These are phyloP conservation scores for Drosophila hydei DNA, from an alignment of 1,140 invertebrate genomes.

Conservation along the genomic window DNA sequence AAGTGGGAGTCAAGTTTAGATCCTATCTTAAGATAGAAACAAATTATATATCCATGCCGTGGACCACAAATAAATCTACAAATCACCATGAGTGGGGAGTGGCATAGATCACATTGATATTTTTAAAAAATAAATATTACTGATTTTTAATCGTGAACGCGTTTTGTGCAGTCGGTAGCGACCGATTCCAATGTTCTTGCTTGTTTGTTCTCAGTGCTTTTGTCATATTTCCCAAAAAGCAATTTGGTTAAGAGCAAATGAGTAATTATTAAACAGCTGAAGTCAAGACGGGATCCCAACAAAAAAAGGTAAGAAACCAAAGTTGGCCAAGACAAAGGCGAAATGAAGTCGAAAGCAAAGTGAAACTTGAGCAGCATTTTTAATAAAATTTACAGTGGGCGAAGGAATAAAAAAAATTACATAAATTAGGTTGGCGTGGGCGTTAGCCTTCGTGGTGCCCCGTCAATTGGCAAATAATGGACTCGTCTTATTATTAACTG, in stretches of 20 bases:
- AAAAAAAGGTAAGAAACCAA: slow-evolving; percentile 33
- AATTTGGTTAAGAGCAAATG: slow-evolving; percentile 72
- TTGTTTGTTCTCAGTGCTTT: slow-evolving; percentile 37
- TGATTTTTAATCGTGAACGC: too few species aligned
- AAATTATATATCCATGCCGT: too few species aligned
- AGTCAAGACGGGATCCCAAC: background rate
- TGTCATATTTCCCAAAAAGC: slow-evolving; percentile 66
- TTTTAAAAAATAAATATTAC: too few species aligned
- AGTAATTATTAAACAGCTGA: slow-evolving; percentile 72
- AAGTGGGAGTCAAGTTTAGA: too few species aligned
- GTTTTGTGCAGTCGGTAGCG: too few species aligned
- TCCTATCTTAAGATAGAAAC: too few species aligned
- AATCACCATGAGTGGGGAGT: too few species aligned
- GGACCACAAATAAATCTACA: too few species aligned
- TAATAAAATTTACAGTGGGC: slow-evolving; percentile 32
- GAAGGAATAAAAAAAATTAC: slow-evolving; percentile 13
- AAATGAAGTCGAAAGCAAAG: slow-evolving; percentile 24
- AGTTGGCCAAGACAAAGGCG: slow-evolving; percentile 44
- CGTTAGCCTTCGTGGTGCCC: background rate
- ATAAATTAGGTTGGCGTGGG: slow-evolving; percentile 35
- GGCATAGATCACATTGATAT: too few species aligned
- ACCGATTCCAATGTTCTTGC: background rate
- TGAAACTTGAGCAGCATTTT: slow-evolving; percentile 38
- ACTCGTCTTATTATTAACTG: slow-evolving; percentile 67
- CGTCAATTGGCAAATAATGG: slow-evolving; percentile 72